These are phyloP conservation scores for Leptura quadrifasciata DNA, from an alignment of 2,888 invertebrate genomes.

Conservation along the genomic window DNA sequence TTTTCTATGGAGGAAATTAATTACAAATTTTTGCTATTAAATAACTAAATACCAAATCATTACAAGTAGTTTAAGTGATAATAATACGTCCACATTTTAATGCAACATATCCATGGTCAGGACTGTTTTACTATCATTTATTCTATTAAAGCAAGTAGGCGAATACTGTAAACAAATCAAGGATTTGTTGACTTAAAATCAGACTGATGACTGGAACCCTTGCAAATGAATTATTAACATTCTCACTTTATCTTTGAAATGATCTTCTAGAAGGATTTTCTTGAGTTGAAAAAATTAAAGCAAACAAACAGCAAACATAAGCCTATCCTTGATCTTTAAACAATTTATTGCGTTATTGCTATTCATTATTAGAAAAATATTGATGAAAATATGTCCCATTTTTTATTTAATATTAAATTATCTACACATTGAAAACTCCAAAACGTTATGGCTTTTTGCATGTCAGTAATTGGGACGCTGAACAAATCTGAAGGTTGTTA, in stretches of 20 bases:
- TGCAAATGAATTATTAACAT: neutral
- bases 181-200: slow-evolving; percentile 3
- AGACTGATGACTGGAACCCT: neutral
- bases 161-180: neutral
- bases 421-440: no score
- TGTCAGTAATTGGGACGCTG: no score
- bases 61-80: neutral
- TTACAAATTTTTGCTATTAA: neutral
- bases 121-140: slow-evolving; percentile 3
- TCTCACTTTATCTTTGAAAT: neutral
- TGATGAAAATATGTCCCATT: no score
- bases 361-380: no score
- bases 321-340: no score
- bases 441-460: no score
- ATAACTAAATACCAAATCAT: neutral
- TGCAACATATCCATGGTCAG: neutral
- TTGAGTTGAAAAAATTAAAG: no score
- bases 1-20: no score
- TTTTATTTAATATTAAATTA: no score
- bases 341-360: no score
- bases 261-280: neutral
- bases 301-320: no score
- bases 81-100: neutral
- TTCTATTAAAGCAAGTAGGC: slow-evolving; percentile 7
- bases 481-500: no score